Base-by-base conservation (phyloP, 2,797 vertebrate species). In the Sebastes vulpes region DNA sequence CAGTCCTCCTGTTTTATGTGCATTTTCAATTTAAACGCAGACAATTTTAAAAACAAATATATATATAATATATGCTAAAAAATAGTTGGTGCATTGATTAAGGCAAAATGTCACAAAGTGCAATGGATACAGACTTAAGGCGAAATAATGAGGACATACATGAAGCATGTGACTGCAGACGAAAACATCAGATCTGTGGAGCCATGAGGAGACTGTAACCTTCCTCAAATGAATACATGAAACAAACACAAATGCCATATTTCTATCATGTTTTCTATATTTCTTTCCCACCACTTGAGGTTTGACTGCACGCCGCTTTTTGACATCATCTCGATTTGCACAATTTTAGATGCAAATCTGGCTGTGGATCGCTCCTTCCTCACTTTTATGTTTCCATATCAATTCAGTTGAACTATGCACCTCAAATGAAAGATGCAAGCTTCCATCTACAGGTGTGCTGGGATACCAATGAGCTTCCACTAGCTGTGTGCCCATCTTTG, bases 381-480 rank as follows among this genome's bases (percentile, higher is more conserved):
- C 4, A 6, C 26, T 26, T 52, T 48, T 46, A 25, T 29, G 7
- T 60, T 26, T 53, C 6, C 5, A 63, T 31, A 52, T 65, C 6
- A 46, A 26, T 48, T 82, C 26, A 46, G 5, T 58, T 72, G 14
- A 78, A 53, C 57, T 52, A 28, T 65, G 56, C 12, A 16, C 16
- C 18, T 26, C 28, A 26, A 72, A 48, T 48, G 2, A 72, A 81
- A 54, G 9, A 76, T 53, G 6, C 18, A 31, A 28, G 20, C 21
- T 58, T 60, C 32, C 21, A 32, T 83, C 53, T 35, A 53, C 58
- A 75, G 35, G 48, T 81, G 73, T 50, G 7, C 48, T 66, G 23
- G 10, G 25, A 63, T 32, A 50, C 11, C 21, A 73, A 25, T 31
- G 10, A 58, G 11, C 25, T 50, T 28, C 1, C 8, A 59, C 6